phyloP scores from a whole-genome alignment of 2,888 invertebrate species.

The Gymnocheta viridis region DNA sequence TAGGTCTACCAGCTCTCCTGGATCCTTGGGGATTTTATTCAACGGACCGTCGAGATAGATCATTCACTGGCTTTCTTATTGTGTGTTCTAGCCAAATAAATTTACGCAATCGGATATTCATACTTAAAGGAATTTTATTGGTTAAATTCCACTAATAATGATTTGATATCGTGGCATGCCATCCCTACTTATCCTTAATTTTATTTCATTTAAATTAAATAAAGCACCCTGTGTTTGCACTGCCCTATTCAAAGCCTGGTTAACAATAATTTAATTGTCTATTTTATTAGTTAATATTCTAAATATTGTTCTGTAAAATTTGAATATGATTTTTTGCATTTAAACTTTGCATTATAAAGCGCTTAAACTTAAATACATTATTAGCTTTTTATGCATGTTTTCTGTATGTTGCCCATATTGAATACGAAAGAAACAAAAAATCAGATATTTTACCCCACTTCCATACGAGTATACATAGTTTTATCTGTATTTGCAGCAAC shows the following conservation, averaged over 20 bases:
- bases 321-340: conserved; percentile 29
- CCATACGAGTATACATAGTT: neutral
- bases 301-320: neutral
- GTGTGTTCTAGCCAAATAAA: no score
- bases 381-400: conserved; percentile 19
- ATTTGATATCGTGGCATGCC: no score
- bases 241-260: neutral
- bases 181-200: no score
- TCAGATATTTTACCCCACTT: neutral
- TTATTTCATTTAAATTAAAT: no score
- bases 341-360: conserved; percentile 34
- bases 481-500: conserved; percentile 17
- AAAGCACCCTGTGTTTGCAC: no score
- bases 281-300: neutral
- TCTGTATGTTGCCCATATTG: conserved; percentile 6
- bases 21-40: no score
- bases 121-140: no score
- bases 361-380: conserved; percentile 33
- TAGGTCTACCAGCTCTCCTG: no score
- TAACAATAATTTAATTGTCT: neutral
- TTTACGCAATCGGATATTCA: no score
- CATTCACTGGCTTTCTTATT: no score
- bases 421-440: neutral
- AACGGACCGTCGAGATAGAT: no score
- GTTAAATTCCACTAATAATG: no score